Evolutionary conservation across 1,140 invertebrate species (phyloP).

Genomic region (Penaeus indicus): DNA sequence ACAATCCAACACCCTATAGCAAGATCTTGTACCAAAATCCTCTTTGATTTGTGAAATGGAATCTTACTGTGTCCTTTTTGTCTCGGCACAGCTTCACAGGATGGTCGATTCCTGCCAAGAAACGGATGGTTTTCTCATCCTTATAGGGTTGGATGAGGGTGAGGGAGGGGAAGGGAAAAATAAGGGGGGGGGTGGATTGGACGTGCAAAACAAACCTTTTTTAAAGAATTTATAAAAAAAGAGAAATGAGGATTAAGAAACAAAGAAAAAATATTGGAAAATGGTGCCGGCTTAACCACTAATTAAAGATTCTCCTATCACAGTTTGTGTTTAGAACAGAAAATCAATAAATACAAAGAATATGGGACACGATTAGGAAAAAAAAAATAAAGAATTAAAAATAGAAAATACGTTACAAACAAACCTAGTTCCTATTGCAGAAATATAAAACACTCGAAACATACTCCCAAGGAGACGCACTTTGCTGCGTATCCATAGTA

Average conservation of each 20-base stretch:
- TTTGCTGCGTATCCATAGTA: too few species aligned
- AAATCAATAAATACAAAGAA: slow-evolving; percentile 20
- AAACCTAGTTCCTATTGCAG: too few species aligned
- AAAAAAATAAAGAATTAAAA: too few species aligned
- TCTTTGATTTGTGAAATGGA: too few species aligned
- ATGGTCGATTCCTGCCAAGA: neutral
- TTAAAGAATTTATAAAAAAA: neutral
- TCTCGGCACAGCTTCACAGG: too few species aligned
- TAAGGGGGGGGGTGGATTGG: neutral
- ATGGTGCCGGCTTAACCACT: slow-evolving; percentile 39
- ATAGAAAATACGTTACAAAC: too few species aligned
- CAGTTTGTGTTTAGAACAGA: slow-evolving; percentile 54
- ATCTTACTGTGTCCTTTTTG: too few species aligned
- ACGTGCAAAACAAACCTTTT: slow-evolving; percentile 29
- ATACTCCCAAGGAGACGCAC: too few species aligned
- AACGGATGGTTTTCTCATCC: neutral
- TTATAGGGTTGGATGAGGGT: neutral
- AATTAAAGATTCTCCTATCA: slow-evolving; percentile 60
- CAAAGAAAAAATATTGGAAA: neutral
- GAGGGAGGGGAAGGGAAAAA: neutral
- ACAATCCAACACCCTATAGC: too few species aligned
- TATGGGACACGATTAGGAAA: neutral
- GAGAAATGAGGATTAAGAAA: neutral
- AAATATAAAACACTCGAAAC: too few species aligned
- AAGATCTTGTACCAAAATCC: too few species aligned